These are phyloP conservation scores for Dysmachus trigonus DNA, from an alignment of 2,888 invertebrate species.

Conservation along the genomic window DNA sequence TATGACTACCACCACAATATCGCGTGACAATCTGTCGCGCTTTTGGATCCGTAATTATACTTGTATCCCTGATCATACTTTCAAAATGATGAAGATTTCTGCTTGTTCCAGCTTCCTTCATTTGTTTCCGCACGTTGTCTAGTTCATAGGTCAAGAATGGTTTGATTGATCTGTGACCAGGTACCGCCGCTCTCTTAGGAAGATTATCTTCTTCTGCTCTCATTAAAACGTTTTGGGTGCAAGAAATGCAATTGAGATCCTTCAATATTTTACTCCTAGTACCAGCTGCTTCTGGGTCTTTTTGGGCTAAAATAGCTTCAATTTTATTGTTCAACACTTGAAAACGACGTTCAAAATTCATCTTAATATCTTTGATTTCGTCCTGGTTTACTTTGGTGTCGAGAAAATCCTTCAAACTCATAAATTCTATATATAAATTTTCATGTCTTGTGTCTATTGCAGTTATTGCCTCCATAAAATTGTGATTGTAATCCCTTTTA, in stretches of 20 bases:
- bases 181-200: conserved; percentile 67
- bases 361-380: not conserved
- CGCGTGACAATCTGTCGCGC: conserved; percentile 62
- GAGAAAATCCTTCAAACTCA: conserved; percentile 65
- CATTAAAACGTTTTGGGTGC: conserved; percentile 80
- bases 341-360: not conserved
- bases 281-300: conserved; percentile 77
- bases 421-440: conserved; percentile 72
- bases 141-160: conserved; percentile 79
- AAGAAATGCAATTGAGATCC: conserved; percentile 79
- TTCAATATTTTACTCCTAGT: conserved; percentile 74
- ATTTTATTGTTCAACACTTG: not conserved
- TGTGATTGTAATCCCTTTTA: conserved; percentile 71
- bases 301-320: conserved; percentile 56
- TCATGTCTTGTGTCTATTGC: conserved; percentile 65
- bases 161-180: conserved; percentile 70
- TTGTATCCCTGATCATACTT: not conserved
- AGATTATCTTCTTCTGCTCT: conserved; percentile 67
- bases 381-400: not conserved
- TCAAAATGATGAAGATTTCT: conserved; percentile 65
- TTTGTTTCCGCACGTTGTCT: conserved; percentile 64
- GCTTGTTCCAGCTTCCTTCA: conserved; percentile 50
- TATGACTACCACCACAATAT: conserved; percentile 83
- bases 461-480: conserved; percentile 70
- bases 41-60: not conserved